Conservation (phyloP, 2,797 vertebrate species). For the Amblyopsis hoosieri region DNA sequence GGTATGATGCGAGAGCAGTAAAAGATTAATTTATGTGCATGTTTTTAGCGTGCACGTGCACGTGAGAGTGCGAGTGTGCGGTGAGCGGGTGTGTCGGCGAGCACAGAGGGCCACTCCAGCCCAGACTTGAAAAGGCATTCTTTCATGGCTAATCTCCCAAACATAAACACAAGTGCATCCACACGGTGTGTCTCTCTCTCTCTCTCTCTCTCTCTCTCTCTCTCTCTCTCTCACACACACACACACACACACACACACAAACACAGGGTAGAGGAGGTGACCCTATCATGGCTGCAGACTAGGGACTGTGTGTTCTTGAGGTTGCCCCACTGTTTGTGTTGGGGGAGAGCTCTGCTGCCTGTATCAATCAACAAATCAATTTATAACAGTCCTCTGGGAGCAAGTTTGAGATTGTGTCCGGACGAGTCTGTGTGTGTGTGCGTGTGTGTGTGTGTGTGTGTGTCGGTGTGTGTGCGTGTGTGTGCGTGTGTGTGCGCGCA, state of each 20-base stretch:
- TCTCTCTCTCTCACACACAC: slow-evolving; percentile 37
- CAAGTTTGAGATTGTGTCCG: slow-evolving; percentile 19
- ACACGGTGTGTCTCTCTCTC: slow-evolving; percentile 35
- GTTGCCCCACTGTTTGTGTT: slow-evolving; percentile 60
- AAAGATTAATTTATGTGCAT: background rate
- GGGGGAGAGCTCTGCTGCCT: slow-evolving; percentile 36
- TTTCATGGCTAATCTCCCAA: slow-evolving; percentile 85
- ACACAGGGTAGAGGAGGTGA: slow-evolving; percentile 53
- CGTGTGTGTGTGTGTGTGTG: slow-evolving; percentile 9
- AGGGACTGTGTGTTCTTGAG: slow-evolving; percentile 51
- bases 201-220: slow-evolving; percentile 35
- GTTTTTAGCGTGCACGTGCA: background rate
- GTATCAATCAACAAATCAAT: slow-evolving; percentile 66
- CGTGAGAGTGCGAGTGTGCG: slow-evolving; percentile 16
- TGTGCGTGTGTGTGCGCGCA: slow-evolving; percentile 3
- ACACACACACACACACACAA: slow-evolving; percentile 39
- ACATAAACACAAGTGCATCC: slow-evolving; percentile 82
- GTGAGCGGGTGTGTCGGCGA: slow-evolving; percentile 70
- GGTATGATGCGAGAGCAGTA: background rate
- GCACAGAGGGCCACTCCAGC: slow-evolving; percentile 67
- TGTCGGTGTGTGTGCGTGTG: slow-evolving; percentile 11
- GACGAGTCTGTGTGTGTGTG: slow-evolving; percentile 9
- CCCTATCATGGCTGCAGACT: slow-evolving; percentile 70
- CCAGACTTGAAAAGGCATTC: slow-evolving; percentile 82
- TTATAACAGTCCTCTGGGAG: slow-evolving; percentile 50